A percentile compares a stretch with the other conserved stretches of the same genome.
Conservation (phyloP, 2,888 invertebrate genomes). For the Strigamia maritima region DNA sequence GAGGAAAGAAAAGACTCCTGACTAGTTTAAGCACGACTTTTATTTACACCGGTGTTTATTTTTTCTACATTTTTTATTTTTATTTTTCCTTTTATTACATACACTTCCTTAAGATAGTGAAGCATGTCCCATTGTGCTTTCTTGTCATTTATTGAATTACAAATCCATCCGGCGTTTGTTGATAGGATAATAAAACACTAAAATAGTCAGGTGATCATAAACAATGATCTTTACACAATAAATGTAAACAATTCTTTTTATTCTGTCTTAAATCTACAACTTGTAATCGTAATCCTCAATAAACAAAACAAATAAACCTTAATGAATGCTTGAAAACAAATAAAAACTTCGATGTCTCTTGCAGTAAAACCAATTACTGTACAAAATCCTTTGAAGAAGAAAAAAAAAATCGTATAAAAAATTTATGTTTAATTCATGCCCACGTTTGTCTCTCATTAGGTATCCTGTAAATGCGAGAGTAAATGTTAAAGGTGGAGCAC, state of each 20-base stretch:
- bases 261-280: not conserved
- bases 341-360: constrained; percentile 1
- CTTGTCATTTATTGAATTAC: constrained; percentile 24
- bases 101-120: not conserved
- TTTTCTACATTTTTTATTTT: not conserved
- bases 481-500: constrained; percentile 1
- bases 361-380: not conserved
- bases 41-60: not conserved
- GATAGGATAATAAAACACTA: not conserved
- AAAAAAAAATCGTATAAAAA: constrained; percentile 2
- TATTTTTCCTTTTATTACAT: not conserved
- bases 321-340: constrained; percentile 20
- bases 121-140: not conserved
- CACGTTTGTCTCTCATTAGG: constrained; percentile 28
- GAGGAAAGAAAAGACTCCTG: not conserved
- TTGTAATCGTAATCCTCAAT: not conserved
- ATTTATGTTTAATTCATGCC: constrained; percentile 29
- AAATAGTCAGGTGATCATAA: too few relatives aligned
- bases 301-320: not conserved
- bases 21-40: not conserved
- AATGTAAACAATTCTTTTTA: not conserved
- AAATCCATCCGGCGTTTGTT: constrained; percentile 21
- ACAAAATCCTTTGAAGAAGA: not conserved
- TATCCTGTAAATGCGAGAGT: not conserved
- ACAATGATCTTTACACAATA: not conserved